Base-by-base conservation (phyloP, 2,888 invertebrate species). In the Tenthredo scrophulariae region DNA sequence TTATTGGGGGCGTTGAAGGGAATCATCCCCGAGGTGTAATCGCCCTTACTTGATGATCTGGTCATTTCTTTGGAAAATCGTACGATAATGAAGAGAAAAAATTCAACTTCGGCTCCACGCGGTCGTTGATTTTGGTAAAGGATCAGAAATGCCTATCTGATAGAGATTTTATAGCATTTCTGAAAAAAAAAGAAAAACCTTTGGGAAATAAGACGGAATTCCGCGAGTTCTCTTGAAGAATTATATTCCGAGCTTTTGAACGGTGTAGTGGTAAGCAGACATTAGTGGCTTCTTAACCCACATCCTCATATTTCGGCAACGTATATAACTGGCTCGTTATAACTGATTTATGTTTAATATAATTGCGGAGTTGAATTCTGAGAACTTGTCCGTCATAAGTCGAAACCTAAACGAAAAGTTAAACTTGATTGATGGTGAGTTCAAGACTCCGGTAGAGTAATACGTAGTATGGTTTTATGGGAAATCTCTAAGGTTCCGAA, bases 311-410 rank as follows among this genome's bases (percentile, higher is more conserved):
- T 87, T 86, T 86, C 84, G 85, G 67, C 86, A 86, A 82, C 86
- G 86, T 84, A 86, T 84, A 86, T 70, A 18, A 54, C 18, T 54
- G 87, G 87, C 89, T 90, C 89, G 89, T 90, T 91, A 90, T 89
- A 88, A 88, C 86, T 91, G 90, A 91, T 90, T 91, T 90, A 91
- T 91, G 89, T 88, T 89, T 90, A 89, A 90, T 90, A 89, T 90
- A 90, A 91, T 91, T 90, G 89, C 88, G 79, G 26, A 26, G 22
- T 86, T 86, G 88, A 87, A 88, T 89, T 90, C 88, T 88, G 87
- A 86, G 88, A 88, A 89, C 89, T 88, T 88, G 88, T 89, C 87
- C 85, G 86, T 84, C 85, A 85, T 84, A 46, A 29, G 67, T 83
- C 33, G 46, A 70, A 65, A 86, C 88, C 87, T 88, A 89, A 90